Evolutionary conservation across 1,140 invertebrate genomes (phyloP).

Genomic region (Arion vulgaris): DNA sequence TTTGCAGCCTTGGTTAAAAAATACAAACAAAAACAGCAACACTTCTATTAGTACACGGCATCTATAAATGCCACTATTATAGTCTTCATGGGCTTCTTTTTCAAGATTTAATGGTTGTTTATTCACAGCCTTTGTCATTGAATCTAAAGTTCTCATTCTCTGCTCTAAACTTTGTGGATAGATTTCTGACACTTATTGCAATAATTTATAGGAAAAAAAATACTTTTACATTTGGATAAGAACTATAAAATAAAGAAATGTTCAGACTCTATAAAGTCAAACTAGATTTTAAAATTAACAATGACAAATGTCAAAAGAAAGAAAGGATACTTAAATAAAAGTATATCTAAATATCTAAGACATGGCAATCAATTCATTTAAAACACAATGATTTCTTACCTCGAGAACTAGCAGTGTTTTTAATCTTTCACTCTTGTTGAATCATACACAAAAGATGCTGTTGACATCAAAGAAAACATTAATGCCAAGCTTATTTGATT

Average conservation of each 20-base stretch:
- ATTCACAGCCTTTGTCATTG: background rate
- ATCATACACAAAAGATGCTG: constrained; percentile 19
- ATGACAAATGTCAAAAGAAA: no score
- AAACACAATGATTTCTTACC: background rate
- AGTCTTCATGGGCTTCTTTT: background rate
- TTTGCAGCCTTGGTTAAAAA: background rate
- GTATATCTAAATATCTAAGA: no score
- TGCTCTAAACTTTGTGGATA: no score
- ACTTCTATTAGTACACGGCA: background rate
- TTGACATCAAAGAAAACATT: background rate
- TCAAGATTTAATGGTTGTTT: background rate
- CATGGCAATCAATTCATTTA: background rate
- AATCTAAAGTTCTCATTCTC: background rate
- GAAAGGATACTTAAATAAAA: no score
- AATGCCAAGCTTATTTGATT: no score
- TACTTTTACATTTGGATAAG: no score
- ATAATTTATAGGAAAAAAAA: no score
- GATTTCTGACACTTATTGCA: no score
- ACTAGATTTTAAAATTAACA: no score
- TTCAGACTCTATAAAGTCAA: no score
- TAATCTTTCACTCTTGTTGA: constrained; percentile 21
- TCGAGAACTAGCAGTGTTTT: constrained; percentile 20
- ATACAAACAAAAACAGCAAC: background rate
- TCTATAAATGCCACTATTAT: background rate
- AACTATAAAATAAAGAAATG: no score